Evolutionary conservation across 92 coral and sea anemone species (phyloP).

Genomic region (Zoanthus gigantus): DNA sequence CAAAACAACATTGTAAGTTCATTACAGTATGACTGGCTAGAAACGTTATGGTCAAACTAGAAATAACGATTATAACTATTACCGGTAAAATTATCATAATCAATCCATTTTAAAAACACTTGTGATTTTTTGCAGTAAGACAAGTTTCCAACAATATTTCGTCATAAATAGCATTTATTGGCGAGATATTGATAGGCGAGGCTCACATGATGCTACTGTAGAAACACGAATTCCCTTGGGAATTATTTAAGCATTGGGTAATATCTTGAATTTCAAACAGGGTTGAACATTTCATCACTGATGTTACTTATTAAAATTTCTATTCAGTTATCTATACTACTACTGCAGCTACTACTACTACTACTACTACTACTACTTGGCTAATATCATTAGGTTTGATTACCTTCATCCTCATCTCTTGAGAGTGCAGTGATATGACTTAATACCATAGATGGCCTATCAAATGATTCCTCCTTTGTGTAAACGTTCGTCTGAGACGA

Average conservation of each 20-base stretch:
- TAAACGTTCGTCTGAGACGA: constrained; percentile 48
- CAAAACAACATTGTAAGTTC: background rate
- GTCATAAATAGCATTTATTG: too few relatives aligned
- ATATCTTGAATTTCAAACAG: too few relatives aligned
- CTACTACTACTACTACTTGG: too few relatives aligned
- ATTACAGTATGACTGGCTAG: background rate
- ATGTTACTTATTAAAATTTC: too few relatives aligned
- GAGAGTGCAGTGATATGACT: constrained; percentile 52
- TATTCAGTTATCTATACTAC: too few relatives aligned
- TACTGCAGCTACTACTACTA: too few relatives aligned
- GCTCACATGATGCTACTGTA: too few relatives aligned
- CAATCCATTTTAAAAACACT: background rate
- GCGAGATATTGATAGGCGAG: too few relatives aligned
- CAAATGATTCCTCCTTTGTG: constrained; percentile 75
- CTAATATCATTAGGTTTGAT: background rate
- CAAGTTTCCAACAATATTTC: too few relatives aligned
- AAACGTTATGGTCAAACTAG: background rate
- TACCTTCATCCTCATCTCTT: constrained; percentile 50
- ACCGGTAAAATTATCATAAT: background rate
- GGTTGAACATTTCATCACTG: too few relatives aligned
- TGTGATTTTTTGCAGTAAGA: background rate
- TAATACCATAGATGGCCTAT: constrained; percentile 94
- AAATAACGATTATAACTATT: background rate
- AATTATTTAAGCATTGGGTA: too few relatives aligned
- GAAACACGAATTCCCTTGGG: too few relatives aligned